These are phyloP conservation scores for Pollenia amentaria DNA, from an alignment of 2,888 invertebrate species.

Conservation along the genomic window DNA sequence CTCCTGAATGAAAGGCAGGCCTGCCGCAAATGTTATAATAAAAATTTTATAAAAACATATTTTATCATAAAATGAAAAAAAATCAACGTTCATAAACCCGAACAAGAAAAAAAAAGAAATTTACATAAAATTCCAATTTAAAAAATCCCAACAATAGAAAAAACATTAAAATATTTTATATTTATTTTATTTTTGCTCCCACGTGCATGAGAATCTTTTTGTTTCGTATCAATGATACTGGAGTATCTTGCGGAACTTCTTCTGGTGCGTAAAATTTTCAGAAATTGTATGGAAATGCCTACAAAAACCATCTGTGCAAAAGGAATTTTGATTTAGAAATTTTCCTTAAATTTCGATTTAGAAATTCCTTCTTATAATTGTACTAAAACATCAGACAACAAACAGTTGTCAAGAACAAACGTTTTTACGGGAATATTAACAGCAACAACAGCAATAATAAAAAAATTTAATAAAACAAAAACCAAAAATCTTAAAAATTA, in stretches of 20 bases:
- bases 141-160: not conserved
- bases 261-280: no score
- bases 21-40: no score
- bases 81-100: not conserved
- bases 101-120: not conserved
- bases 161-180: not conserved
- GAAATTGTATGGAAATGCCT: no score
- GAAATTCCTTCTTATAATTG: no score
- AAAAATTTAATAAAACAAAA: not conserved
- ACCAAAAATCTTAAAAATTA: conserved; percentile 2
- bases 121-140: not conserved
- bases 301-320: no score
- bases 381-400: not conserved
- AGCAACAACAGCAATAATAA: not conserved
- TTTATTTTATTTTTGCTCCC: not conserved
- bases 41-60: no score
- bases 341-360: no score
- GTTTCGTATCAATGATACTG: not conserved
- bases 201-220: no score
- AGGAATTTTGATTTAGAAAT: no score
- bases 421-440: not conserved
- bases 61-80: not conserved
- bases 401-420: conserved; percentile 29
- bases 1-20: no score
- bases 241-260: no score